These are phyloP conservation scores for Solea senegalensis DNA, from an alignment of 2,113 vertebrate genomes.

Conservation along the genomic window DNA sequence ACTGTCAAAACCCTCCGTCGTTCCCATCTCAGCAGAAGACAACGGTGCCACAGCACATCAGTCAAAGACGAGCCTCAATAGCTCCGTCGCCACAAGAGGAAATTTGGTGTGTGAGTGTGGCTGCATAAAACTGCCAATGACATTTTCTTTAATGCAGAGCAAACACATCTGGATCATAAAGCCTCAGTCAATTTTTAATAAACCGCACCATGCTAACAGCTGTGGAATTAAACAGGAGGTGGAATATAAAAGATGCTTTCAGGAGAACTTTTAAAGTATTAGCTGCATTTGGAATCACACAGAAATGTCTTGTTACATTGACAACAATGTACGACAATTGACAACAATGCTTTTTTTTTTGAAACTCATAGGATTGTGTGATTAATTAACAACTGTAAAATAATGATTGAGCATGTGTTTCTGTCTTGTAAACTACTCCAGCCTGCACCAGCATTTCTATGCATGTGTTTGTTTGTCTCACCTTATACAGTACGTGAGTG, in stretches of 20 bases:
- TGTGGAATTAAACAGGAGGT: slow-evolving; percentile 17
- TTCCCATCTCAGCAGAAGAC: slow-evolving; percentile 61
- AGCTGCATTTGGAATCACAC: slow-evolving; percentile 13
- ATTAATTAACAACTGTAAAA: slow-evolving; percentile 31
- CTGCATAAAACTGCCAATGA: slow-evolving; percentile 52
- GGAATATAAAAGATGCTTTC: slow-evolving; percentile 1
- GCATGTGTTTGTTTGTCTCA: slow-evolving; percentile 15
- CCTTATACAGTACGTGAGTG: slow-evolving; percentile 18
- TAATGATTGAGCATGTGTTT: slow-evolving; percentile 30
- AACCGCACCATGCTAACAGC: slow-evolving; percentile 14
- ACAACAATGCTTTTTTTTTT: slow-evolving; percentile 15
- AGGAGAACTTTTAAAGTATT: neutral
- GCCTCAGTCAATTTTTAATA: slow-evolving; percentile 57
- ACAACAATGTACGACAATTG: no score
- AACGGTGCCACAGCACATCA: slow-evolving; percentile 62
- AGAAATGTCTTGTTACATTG: slow-evolving; percentile 17
- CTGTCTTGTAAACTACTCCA: slow-evolving; percentile 11
- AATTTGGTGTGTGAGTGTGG: slow-evolving; percentile 40
- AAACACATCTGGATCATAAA: slow-evolving; percentile 44
- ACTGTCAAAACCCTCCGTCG: slow-evolving; percentile 69
- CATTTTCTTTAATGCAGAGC: slow-evolving; percentile 42
- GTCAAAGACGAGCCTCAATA: slow-evolving; percentile 46
- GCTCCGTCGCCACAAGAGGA: slow-evolving; percentile 45
- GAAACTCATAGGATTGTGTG: slow-evolving; percentile 15
- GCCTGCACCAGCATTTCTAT: slow-evolving; percentile 9